Conservation (phyloP, 2,888 invertebrate species). For the Caenorhabditis japonica region DNA sequence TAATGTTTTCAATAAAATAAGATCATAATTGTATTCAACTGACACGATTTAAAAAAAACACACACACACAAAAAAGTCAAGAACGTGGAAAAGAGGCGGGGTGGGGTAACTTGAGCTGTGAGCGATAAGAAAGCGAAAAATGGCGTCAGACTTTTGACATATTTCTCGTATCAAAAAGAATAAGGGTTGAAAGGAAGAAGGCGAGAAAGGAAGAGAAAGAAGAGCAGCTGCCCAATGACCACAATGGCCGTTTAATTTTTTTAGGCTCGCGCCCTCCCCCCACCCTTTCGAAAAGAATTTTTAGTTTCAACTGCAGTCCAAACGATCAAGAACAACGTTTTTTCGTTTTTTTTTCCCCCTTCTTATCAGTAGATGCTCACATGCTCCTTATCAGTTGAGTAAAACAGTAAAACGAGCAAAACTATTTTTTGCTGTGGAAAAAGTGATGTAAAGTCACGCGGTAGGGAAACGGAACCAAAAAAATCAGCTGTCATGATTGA, state of each 20-base stretch:
- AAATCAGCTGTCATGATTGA: background rate
- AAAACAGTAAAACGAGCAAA: background rate
- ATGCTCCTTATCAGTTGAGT: slow-evolving; percentile 1
- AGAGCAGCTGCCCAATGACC: slow-evolving; percentile 1
- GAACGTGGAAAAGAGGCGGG: slow-evolving; percentile 14
- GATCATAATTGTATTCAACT: too few relatives aligned
- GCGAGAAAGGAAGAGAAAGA: slow-evolving; percentile 25
- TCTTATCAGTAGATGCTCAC: slow-evolving; percentile 1
- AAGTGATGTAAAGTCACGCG: too few relatives aligned
- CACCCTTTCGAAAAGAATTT: too few relatives aligned
- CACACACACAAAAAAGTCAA: too few relatives aligned
- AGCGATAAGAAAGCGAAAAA: slow-evolving; percentile 4
- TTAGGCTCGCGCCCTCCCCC: too few relatives aligned
- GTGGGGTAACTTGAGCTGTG: background rate
- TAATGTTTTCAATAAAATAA: too few relatives aligned
- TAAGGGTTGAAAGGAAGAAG: slow-evolving; percentile 29
- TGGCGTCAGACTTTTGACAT: slow-evolving; percentile 47
- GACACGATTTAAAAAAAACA: too few relatives aligned
- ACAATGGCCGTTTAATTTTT: slow-evolving; percentile 44
- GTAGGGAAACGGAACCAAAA: too few relatives aligned
- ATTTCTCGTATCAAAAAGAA: slow-evolving; percentile 37
- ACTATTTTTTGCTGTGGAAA: background rate
- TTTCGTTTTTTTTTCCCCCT: background rate
- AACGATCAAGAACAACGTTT: slow-evolving; percentile 12
- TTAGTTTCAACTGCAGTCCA: too few relatives aligned